Percentiles rank a stretch among this genome's conserved stretches.
phyloP scores from a whole-genome alignment of 2,888 invertebrate genomes.

The Amorpha juglandis region DNA sequence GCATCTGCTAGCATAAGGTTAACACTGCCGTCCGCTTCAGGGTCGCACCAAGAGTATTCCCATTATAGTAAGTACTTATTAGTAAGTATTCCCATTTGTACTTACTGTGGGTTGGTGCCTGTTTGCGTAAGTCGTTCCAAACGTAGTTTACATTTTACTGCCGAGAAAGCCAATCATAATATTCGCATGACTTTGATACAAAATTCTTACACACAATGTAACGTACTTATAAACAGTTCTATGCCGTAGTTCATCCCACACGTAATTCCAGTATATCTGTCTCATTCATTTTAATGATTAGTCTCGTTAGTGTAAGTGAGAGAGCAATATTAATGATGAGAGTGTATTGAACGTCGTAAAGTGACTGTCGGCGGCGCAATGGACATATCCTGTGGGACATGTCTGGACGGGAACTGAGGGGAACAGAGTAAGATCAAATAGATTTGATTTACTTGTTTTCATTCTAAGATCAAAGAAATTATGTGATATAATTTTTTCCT shows the following conservation, averaged over 20 bases:
- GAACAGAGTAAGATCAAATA: neutral
- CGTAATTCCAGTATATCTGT: neutral
- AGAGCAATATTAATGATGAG: neutral
- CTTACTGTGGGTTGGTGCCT: no score
- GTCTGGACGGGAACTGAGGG: neutral
- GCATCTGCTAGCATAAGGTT: no score
- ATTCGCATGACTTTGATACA: neutral
- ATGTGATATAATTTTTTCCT: no score
- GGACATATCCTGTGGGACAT: slow-evolving; percentile 60
- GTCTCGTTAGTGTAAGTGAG: neutral
- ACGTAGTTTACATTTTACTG: neutral
- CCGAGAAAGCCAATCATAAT: neutral
- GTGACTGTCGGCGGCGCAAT: slow-evolving; percentile 49
- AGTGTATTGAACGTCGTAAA: slow-evolving; percentile 29
- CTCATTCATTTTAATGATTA: neutral
- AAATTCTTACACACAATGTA: neutral
- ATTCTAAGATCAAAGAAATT: neutral
- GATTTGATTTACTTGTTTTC: neutral
- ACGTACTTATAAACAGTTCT: neutral
- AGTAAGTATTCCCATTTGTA: no score
- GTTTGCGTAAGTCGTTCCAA: no score
- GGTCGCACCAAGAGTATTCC: no score
- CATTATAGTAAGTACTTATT: no score
- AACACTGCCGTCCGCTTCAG: no score
- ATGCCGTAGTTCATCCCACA: neutral